These are phyloP conservation scores for Nymphalis polychloros DNA, from an alignment of 2,888 invertebrate species.

Conservation along the genomic window DNA sequence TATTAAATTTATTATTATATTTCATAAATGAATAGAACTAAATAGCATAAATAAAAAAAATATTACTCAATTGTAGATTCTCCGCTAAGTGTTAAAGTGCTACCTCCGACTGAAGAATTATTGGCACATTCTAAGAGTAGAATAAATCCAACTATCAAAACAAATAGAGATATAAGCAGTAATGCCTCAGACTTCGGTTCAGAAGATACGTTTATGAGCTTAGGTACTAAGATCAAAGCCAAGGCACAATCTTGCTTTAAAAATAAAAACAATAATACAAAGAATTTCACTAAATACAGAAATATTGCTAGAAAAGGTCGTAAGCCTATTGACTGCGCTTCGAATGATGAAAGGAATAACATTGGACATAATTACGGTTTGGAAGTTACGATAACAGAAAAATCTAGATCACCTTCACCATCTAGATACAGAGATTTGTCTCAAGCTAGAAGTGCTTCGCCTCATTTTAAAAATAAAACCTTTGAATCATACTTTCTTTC, in stretches of 20 bases:
- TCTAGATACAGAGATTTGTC: conserved; percentile 52
- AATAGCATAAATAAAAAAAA: not conserved
- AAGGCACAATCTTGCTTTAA: conserved; percentile 69
- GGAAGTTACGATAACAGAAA: conserved; percentile 69
- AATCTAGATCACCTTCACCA: conserved; percentile 53
- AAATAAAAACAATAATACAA: conserved; percentile 57
- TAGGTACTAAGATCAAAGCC: conserved; percentile 79
- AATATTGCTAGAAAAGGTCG: conserved; percentile 61
- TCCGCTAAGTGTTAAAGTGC: conserved; percentile 58
- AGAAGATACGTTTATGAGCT: conserved; percentile 75
- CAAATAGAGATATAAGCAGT: conserved; percentile 63
- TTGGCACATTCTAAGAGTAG: conserved; percentile 52
- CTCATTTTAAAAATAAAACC: conserved; percentile 55
- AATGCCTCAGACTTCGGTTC: conserved; percentile 77
- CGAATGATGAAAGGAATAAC: conserved; percentile 46
- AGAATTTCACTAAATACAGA: conserved; percentile 64
- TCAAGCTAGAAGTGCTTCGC: conserved; percentile 52
- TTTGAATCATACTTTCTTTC: conserved; percentile 70
- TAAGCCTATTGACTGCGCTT: conserved; percentile 57
- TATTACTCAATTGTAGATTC: conserved; percentile 51
- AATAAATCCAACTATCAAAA: conserved; percentile 45
- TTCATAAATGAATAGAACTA: not conserved
- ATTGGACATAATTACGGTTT: conserved; percentile 58
- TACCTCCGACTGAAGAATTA: conserved; percentile 68
- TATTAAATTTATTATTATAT: not conserved